Percentiles rank a stretch among this genome's conserved stretches.
Conservation (phyloP, 2,797 vertebrate species). For the Sebastes elongatus region DNA sequence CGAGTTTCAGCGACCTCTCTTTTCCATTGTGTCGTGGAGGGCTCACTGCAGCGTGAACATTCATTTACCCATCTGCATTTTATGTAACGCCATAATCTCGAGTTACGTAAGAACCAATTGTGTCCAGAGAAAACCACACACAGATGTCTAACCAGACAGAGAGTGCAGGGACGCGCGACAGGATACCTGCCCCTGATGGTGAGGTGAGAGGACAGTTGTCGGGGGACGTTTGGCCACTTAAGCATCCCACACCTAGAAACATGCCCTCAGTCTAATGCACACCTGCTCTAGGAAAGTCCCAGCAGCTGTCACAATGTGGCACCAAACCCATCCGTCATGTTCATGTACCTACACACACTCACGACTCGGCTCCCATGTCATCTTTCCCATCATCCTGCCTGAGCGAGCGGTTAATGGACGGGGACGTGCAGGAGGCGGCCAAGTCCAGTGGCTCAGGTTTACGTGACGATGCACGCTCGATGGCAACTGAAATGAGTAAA, state of each 20-base stretch:
- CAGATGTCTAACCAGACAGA: neutral
- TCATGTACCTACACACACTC: constrained; percentile 13
- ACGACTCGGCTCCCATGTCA: neutral
- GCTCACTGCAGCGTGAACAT: neutral
- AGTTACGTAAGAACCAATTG: constrained; percentile 31
- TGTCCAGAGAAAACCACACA: neutral
- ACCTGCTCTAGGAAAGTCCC: constrained; percentile 45
- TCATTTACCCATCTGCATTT: constrained; percentile 23
- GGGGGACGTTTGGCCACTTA: constrained; percentile 55
- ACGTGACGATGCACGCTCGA: neutral
- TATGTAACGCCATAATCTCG: constrained; percentile 8
- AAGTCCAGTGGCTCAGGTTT: neutral
- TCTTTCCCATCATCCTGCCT: constrained; percentile 16
- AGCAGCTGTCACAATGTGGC: constrained; percentile 50
- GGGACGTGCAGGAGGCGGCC: neutral
- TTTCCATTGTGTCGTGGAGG: neutral
- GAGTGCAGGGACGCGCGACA: constrained; percentile 7
- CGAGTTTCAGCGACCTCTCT: neutral
- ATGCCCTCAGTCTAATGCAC: constrained; percentile 56
- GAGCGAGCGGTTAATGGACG: constrained; percentile 40
- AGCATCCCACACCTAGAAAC: constrained; percentile 35
- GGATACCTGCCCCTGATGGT: constrained; percentile 41
- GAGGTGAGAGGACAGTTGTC: constrained; percentile 56
- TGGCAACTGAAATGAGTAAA: neutral
- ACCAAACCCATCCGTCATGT: constrained; percentile 60